These are phyloP conservation scores for Embidobia sp. DNA, from an alignment of 2,888 invertebrate species.

Conservation along the genomic window DNA sequence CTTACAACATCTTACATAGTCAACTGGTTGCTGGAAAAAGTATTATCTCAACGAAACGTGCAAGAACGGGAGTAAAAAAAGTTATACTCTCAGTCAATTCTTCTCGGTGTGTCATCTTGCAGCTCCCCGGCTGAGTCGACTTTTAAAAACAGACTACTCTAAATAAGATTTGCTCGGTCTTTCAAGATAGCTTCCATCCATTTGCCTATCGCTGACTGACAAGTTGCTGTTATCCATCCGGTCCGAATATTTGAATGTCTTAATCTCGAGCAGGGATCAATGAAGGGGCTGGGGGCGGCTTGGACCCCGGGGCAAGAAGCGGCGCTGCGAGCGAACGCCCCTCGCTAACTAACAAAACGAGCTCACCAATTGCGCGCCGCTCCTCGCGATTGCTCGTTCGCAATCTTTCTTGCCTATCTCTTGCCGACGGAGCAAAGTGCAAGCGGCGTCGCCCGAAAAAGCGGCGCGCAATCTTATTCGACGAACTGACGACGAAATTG, in stretches of 20 bases:
- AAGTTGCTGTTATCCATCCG: conserved; percentile 6
- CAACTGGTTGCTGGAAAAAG: too few relatives aligned
- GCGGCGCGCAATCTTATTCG: conserved; percentile 45
- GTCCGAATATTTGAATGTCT: conserved; percentile 9
- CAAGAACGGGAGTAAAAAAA: too few relatives aligned
- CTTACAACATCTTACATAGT: too few relatives aligned
- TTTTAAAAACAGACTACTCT: too few relatives aligned
- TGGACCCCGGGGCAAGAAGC: too few relatives aligned
- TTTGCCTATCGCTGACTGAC: not conserved
- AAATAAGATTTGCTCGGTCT: not conserved
- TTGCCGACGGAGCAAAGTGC: conserved; percentile 53
- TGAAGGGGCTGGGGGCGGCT: too few relatives aligned
- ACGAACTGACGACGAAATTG: conserved; percentile 52
- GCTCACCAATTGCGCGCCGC: conserved; percentile 22
- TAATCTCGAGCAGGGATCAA: conserved; percentile 25
- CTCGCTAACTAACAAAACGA: conserved; percentile 33
- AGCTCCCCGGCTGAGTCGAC: too few relatives aligned
- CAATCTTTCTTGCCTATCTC: conserved; percentile 56
- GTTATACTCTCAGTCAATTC: too few relatives aligned
- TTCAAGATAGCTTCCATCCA: not conserved
- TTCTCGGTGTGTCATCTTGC: too few relatives aligned
- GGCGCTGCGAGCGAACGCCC: too few relatives aligned
- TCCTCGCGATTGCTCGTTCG: conserved; percentile 36
- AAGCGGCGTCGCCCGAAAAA: conserved; percentile 47
- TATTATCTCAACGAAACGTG: too few relatives aligned